Base-by-base conservation (phyloP, 2,113 vertebrate species). In the Hoplias malabaricus region DNA sequence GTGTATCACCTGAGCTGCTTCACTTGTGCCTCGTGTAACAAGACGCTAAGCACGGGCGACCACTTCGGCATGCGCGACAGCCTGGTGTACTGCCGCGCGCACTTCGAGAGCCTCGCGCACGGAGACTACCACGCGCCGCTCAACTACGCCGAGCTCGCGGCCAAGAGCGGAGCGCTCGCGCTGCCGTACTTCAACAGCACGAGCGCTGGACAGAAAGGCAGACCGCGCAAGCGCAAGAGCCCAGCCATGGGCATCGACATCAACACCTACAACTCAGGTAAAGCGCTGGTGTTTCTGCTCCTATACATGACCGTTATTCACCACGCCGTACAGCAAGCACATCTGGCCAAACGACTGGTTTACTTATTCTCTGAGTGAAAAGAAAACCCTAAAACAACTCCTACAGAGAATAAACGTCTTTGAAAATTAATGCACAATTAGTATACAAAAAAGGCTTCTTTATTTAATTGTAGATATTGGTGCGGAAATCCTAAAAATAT, bases 21-120 rank as follows among this genome's bases (percentile, higher is more conserved):
- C 92, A 99, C 98, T 62, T 99, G 98, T 89, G 96, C 96, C 86
- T 96, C 97, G 5, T 99, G 98, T 93, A 97, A 95, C 95, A 97
- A 98, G 92, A 97, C 97, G 77, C 90, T 99, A 91, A 96, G 94
- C 89, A 98, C 98, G 1, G 97, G 97, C 36, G 97, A 99, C 89
- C 97, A 99, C 83, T 99, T 98, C 82, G 97, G 97, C 90, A 99
- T 99, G 97, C 98, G 98, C 92, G 96, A 98, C 92, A 98, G 93
- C 92, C 93, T 98, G 89, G 97, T 99, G 84, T 99, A 98, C 92
- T 99, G 97, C 90, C 94, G 97, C 67, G 93, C 93, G 65, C 97
- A 99, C 89, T 99, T 99, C 89, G 97, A 99, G 92, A 94, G 93
- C 80, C 94, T 98, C 86, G 91, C 98, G 87, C 97, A 98, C 86